These are phyloP conservation scores for Cephalotes varians DNA, from an alignment of 2,888 invertebrate species.

Conservation along the genomic window DNA sequence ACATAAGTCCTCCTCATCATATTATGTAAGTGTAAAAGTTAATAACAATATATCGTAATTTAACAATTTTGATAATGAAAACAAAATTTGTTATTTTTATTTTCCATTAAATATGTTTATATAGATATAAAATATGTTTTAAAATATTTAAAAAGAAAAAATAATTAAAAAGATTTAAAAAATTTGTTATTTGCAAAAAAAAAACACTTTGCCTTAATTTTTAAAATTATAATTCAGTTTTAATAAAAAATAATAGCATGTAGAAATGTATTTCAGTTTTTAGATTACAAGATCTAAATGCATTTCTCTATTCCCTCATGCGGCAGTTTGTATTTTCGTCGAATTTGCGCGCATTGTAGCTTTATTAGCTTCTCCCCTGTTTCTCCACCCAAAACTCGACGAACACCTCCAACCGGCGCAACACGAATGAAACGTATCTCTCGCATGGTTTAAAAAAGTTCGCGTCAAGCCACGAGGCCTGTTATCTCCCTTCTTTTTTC, in stretches of 20 bases:
- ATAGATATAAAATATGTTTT: not conserved
- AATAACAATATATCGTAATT: too few relatives aligned
- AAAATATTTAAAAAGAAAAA: not conserved
- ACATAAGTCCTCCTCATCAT: too few relatives aligned
- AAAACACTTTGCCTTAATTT: not conserved
- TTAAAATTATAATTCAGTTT: not conserved
- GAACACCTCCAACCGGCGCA: constrained; percentile 10
- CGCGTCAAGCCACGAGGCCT: constrained; percentile 27
- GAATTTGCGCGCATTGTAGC: constrained; percentile 17
- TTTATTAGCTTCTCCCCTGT: constrained; percentile 24
- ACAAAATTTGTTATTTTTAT: not conserved
- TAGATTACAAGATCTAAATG: not conserved
- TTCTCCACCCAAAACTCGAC: constrained; percentile 22
- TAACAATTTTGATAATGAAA: not conserved
- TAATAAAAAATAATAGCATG: not conserved
- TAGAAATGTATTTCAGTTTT: not conserved
- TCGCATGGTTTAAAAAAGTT: constrained; percentile 36
- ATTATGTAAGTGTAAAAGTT: too few relatives aligned
- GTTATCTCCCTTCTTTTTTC: constrained; percentile 34
- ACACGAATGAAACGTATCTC: constrained; percentile 29
- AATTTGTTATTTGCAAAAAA: not conserved
- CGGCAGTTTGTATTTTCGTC: constrained; percentile 20
- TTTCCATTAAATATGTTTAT: not conserved
- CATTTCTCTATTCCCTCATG: not conserved
- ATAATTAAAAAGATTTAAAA: not conserved